These are phyloP conservation scores for Saccostrea glomerata DNA, from an alignment of 1,140 invertebrate species.

Conservation along the genomic window DNA sequence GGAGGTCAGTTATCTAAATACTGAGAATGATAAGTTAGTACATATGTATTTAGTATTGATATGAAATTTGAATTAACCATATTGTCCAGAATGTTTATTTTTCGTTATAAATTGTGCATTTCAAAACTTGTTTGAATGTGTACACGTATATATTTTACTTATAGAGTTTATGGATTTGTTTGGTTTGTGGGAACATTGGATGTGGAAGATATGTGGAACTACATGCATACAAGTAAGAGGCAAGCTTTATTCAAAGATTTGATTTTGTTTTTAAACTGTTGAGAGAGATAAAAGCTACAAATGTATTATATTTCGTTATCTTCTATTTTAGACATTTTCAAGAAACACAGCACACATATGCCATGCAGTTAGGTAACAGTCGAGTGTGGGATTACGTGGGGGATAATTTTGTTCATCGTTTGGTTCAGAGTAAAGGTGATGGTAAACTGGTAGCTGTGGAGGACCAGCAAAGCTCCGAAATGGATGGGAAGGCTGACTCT, in stretches of 20 bases:
- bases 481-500: constrained; percentile 94
- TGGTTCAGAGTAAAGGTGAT: constrained; percentile 97
- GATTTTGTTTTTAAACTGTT: too few relatives aligned
- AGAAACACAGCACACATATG: constrained; percentile 97
- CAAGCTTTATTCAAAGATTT: too few relatives aligned
- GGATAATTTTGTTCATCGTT: constrained; percentile 98
- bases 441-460: constrained; percentile 93
- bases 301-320: too few relatives aligned
- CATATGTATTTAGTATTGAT: background rate
- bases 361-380: constrained; percentile 95
- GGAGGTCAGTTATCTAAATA: constrained; percentile 69
- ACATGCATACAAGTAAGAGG: constrained; percentile 84
- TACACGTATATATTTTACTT: constrained; percentile 44
- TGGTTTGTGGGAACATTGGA: constrained; percentile 98
- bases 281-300: too few relatives aligned
- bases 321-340: constrained; percentile 89
- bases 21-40: background rate
- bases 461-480: constrained; percentile 72
- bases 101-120: too few relatives aligned
- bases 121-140: background rate
- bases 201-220: constrained; percentile 91
- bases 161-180: constrained; percentile 97
- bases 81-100: too few relatives aligned
- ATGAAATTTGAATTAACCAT: too few relatives aligned
- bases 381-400: constrained; percentile 99